These are phyloP conservation scores for Napeogenes sylphis DNA, from an alignment of 2,888 invertebrate genomes.

Conservation along the genomic window DNA sequence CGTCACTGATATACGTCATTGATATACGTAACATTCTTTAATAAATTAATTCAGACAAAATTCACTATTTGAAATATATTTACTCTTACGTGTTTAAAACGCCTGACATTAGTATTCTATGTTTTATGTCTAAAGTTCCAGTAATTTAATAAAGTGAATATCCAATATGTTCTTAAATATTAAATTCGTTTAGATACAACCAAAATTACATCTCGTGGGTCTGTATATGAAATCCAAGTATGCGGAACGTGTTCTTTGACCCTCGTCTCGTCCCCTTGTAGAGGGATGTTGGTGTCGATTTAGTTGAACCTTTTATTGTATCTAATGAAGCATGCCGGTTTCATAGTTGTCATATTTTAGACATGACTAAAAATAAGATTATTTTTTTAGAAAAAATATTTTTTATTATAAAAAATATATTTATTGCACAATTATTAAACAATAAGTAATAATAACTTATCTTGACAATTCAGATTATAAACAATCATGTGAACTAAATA, in stretches of 20 bases:
- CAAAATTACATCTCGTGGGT: not conserved
- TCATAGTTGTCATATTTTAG: not conserved
- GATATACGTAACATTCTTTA: not conserved
- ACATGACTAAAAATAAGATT: not conserved
- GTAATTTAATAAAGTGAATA: too few relatives aligned
- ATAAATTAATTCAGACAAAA: too few relatives aligned
- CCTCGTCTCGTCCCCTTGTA: constrained; percentile 40
- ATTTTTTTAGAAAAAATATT: too few relatives aligned
- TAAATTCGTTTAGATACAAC: not conserved
- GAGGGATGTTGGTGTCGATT: constrained; percentile 12
- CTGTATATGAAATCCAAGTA: constrained; percentile 44
- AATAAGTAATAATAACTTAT: not conserved
- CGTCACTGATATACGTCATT: too few relatives aligned
- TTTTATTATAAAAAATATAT: too few relatives aligned
- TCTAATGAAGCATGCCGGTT: constrained; percentile 1
- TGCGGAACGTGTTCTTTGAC: constrained; percentile 46
- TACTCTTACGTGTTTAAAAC: too few relatives aligned
- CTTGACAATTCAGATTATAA: not conserved
- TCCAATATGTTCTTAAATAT: not conserved
- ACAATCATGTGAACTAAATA: constrained; percentile 20
- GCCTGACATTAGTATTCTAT: too few relatives aligned
- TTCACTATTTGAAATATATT: too few relatives aligned
- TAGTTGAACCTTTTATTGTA: constrained; percentile 9
- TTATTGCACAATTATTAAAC: not conserved
- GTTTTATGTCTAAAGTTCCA: too few relatives aligned